Base-by-base conservation (phyloP, 2,113 vertebrate genomes). In the Beaufortia kweichowensis region DNA sequence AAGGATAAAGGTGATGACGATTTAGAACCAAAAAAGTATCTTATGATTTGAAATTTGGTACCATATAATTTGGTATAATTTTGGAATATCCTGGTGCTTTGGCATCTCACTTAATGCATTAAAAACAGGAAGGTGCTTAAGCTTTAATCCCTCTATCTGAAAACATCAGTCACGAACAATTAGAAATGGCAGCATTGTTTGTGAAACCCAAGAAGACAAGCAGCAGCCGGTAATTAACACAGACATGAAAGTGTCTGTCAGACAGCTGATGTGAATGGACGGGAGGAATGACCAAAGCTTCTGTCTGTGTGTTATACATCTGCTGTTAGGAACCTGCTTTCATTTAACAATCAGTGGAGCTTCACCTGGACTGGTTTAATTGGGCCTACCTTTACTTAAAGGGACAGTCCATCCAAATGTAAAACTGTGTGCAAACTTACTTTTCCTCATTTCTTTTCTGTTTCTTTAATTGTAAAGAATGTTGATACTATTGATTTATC, bases 221-320 rank as follows among this genome's bases (percentile, higher is more conserved):
- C 70, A 60, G 62, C 55, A 61, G 41, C 78, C 61, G 78, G 55
- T 31, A 35, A 67, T 67, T 67, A 61, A 67, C 48, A 56, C 50
- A 60, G 41, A 39, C 70, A 66, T 61, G 23, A 79, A 21, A 68
- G 70, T 50, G 29, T 56, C 48, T 55, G 68, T 53, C 60, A 64
- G 19, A 41, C 6, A 65, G 14, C 39, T 19, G 43, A 14, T 43
- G 33, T 14, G 14, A 23, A 29, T n/a, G 17, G 28, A 57, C 71
- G 5, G 56, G 12, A 29, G 39, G 65, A n/a, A 55, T 56, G 10
- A 4, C 15, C 61, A 10, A 11, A 24, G 28, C 21, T 46, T 28
- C 21, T 35, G 24, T 35, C 57, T 50, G n/a, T n/a, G n/a, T n/a
- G n/a, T n/a, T n/a, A n/a, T n/a, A n/a, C n/a, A 41, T 23, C 28